A percentile compares a stretch with the other conserved stretches of the same genome.
Conservation (phyloP, 2,113 vertebrate genomes). For the Leptosomus discolor region DNA sequence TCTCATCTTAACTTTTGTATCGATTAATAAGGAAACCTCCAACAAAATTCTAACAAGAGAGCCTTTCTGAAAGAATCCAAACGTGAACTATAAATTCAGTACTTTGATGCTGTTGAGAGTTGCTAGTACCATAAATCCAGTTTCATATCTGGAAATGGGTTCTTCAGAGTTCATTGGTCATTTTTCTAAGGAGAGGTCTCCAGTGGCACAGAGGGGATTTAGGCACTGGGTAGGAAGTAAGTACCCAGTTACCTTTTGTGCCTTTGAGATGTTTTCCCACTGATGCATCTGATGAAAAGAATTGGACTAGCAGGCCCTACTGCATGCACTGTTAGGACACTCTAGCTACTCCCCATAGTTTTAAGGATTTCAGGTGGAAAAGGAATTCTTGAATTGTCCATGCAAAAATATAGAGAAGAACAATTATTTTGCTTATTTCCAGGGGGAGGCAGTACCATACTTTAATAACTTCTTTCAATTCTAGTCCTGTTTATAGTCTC, state of each 20-base stretch:
- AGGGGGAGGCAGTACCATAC: background rate
- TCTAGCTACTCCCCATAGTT: background rate
- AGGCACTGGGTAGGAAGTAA: background rate
- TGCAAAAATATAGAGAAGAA: background rate
- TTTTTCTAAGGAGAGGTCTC: background rate
- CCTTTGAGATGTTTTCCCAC: background rate
- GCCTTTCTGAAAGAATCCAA: background rate
- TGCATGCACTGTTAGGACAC: background rate
- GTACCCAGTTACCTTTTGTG: background rate
- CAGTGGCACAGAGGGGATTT: background rate
- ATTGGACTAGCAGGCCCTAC: background rate
- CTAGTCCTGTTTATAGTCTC: background rate
- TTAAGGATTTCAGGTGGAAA: background rate
- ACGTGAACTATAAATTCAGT: background rate
- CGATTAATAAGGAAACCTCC: background rate
- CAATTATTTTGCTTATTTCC: background rate
- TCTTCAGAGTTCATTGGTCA: background rate
- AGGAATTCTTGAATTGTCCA: background rate
- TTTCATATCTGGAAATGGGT: background rate
- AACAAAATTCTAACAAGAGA: background rate
- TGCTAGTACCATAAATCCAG: background rate
- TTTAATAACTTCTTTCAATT: background rate
- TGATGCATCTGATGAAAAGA: background rate
- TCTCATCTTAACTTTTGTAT: background rate
- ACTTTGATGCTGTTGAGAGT: background rate